Base-by-base conservation (phyloP, 2,888 invertebrate genomes). In the Girardia tigrina region DNA sequence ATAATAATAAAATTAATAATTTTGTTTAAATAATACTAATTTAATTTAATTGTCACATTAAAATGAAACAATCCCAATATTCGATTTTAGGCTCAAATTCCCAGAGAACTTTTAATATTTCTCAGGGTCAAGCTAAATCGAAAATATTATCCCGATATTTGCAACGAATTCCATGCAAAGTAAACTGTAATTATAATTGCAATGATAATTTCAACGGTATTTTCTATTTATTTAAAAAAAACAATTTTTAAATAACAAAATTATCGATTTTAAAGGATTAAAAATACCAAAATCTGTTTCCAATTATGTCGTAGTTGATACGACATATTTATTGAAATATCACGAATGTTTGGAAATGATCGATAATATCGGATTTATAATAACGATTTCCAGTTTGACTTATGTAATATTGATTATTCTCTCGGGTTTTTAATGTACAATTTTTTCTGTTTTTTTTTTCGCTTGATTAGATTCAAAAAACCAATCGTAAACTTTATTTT, bases 1-100 rank as follows among this genome's bases (percentile, higher is more conserved):
- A 12, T 36, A 8, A n/a, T n/a, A n/a, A n/a, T n/a, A 36, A 36
- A 12, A 36, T 16, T 16, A 16, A 16, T 12, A 36, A 36, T 12
- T 12, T 56, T 56, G 56, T 56, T 56, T 56, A 56, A 56, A 56
- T 56, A 56, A 56, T 56, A 56, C n/a, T 20, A 56, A 56, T 20
- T 20, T 12, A 56, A 6, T 8, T 56, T 56, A 20, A 56, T 20
- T 56, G 4, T 56, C 4, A 8, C n/a, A 56, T 56, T 56, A 8
- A 56, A 56, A 56, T 56, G 56, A 56, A 56, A 20, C n/a, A 56
- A 20, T 23, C 4, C n/a, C 4, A 56, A 4, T 56, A 56, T 56
- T 56, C 56, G 23, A 56, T 56, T 12, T 16, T 56, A 20, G n/a
- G 23, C n/a, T n/a, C 4, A 12, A n/a, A 56, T 56, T 56, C 56